These are phyloP conservation scores for Lordiphosa mommai DNA, from an alignment of 1,140 invertebrate species.

Conservation along the genomic window DNA sequence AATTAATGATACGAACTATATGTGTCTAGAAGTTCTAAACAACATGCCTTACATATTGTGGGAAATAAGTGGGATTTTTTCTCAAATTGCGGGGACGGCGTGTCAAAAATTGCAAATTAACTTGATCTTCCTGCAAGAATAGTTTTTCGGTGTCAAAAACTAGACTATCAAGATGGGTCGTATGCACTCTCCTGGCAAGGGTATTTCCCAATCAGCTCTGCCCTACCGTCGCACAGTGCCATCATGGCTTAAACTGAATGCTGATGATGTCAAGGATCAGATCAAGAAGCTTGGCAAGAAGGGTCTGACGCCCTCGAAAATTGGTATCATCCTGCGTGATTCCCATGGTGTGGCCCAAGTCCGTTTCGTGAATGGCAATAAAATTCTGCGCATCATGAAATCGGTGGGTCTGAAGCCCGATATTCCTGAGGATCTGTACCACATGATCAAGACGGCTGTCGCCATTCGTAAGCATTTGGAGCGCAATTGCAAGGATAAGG, in stretches of 20 bases:
- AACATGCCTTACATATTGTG: no score
- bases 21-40: no score
- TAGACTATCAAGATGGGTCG: constrained; percentile 74
- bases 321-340: constrained; percentile 99
- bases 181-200: constrained; percentile 87
- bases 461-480: constrained; percentile 99
- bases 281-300: constrained; percentile 99
- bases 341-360: constrained; percentile 99
- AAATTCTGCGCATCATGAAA: constrained; percentile 98
- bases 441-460: constrained; percentile 99
- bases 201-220: constrained; percentile 99
- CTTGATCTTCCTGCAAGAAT: no score
- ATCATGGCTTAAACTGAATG: constrained; percentile 97
- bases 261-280: constrained; percentile 98
- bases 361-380: constrained; percentile 97
- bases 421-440: constrained; percentile 98
- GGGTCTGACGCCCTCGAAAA: constrained; percentile 99
- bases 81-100: no score
- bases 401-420: constrained; percentile 97
- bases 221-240: constrained; percentile 98
- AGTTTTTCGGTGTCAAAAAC: no score
- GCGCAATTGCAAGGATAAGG: constrained; percentile 97
- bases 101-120: no score
- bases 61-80: no score
- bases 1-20: no score